Evolutionary conservation across 1,140 invertebrate species (phyloP).

Genomic region (Halesus radiatus): DNA sequence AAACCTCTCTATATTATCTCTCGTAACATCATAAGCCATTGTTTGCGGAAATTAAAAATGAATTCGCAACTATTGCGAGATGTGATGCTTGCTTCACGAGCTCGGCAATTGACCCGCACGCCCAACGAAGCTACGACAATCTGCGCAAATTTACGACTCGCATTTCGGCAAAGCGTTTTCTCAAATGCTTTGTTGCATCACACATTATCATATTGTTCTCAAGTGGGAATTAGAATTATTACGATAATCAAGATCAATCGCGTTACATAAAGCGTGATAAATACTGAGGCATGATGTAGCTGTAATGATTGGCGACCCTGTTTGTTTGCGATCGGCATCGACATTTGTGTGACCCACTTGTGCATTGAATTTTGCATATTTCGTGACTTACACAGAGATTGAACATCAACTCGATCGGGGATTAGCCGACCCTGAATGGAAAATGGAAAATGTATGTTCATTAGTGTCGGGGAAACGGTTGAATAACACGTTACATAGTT

Average conservation of each 20-base stretch:
- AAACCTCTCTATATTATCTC: no score
- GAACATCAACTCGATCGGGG: neutral
- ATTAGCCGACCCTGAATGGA: conserved; percentile 1
- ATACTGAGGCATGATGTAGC: no score
- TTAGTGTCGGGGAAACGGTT: neutral
- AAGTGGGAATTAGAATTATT: neutral
- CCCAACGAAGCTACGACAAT: no score
- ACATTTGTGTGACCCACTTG: conserved; percentile 39
- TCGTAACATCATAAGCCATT: no score
- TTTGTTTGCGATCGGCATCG: neutral
- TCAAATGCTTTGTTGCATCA: no score
- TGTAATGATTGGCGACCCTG: neutral
- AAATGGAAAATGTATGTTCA: neutral
- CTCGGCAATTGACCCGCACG: no score
- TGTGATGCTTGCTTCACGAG: no score
- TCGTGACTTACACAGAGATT: conserved; percentile 17
- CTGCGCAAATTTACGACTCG: no score
- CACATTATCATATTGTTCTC: no score
- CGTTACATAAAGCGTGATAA: neutral
- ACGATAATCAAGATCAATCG: conserved; percentile 13
- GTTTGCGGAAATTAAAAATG: no score
- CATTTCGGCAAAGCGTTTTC: no score
- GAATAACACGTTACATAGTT: neutral
- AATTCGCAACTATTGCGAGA: no score
- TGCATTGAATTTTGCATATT: conserved; percentile 29